A percentile compares a stretch with the other conserved stretches of the same genome.
Conservation (phyloP, 2,797 vertebrate genomes). For the Rachycentron canadum region DNA sequence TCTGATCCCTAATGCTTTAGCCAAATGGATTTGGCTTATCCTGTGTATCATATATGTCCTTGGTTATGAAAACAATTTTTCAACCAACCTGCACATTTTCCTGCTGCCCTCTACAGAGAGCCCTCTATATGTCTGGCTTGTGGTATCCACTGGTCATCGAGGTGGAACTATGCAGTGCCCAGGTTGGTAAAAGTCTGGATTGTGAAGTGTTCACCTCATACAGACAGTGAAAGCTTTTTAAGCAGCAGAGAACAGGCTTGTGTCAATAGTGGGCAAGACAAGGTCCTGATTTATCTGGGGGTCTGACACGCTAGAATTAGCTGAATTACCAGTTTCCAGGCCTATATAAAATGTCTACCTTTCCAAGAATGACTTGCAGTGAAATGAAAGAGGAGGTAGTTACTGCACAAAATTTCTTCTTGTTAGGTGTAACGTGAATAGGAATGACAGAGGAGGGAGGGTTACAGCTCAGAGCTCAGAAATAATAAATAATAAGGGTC, state of each 20-base stretch:
- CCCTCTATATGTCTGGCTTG: conserved; percentile 58
- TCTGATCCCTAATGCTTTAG: background rate
- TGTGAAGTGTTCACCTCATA: conserved; percentile 58
- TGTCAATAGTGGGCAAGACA: conserved; percentile 74
- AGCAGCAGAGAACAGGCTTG: conserved; percentile 63
- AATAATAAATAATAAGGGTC: conserved; percentile 36
- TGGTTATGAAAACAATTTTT: conserved; percentile 52
- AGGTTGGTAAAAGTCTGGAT: conserved; percentile 60
- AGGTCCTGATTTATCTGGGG: conserved; percentile 69
- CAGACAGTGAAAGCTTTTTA: conserved; percentile 70
- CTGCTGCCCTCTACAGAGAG: conserved; percentile 45
- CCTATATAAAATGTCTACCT: conserved; percentile 46
- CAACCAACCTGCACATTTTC: conserved; percentile 39
- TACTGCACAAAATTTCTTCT: conserved; percentile 18
- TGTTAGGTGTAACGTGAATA: conserved; percentile 3
- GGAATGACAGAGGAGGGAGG: conserved; percentile 19
- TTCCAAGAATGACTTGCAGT: conserved; percentile 53
- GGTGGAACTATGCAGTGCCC: conserved; percentile 43
- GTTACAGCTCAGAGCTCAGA: conserved; percentile 22
- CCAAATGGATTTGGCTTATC: background rate
- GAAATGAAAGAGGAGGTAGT: conserved; percentile 33
- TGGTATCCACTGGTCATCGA: conserved; percentile 56
- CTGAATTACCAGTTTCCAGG: conserved; percentile 56
- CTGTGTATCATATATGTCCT: conserved; percentile 29
- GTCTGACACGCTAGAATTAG: conserved; percentile 54